Conservation (phyloP, 2,888 invertebrate species). For the Ormyrus labotus region DNA sequence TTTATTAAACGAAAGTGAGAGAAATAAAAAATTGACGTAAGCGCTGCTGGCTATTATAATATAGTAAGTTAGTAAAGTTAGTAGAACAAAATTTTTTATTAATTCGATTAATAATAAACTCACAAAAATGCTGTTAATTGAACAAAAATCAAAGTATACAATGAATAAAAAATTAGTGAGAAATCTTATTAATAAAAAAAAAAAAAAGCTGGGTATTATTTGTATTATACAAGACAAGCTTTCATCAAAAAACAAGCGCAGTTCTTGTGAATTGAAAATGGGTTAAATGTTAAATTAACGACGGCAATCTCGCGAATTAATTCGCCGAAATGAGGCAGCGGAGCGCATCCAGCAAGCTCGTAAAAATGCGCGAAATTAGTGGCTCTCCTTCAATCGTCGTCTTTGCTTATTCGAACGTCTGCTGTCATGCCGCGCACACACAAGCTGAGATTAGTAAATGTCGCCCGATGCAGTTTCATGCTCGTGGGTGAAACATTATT, state of each 20-base stretch:
- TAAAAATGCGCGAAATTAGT: slow-evolving; percentile 44
- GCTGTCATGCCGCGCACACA: slow-evolving; percentile 46
- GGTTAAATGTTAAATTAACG: slow-evolving; percentile 47
- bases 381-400: slow-evolving; percentile 14
- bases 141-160: slow-evolving; percentile 8
- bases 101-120: slow-evolving; percentile 26
- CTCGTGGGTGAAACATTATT: slow-evolving; percentile 54
- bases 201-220: not conserved
- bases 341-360: slow-evolving; percentile 24
- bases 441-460: slow-evolving; percentile 54
- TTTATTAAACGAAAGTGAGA: no score
- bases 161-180: not conserved
- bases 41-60: no score
- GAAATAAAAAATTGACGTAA: no score
- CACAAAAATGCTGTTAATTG: slow-evolving; percentile 28
- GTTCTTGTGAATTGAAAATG: slow-evolving; percentile 34
- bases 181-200: not conserved
- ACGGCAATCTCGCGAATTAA: slow-evolving; percentile 9
- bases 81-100: slow-evolving; percentile 7
- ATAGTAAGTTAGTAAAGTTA: slow-evolving; percentile 10
- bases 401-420: slow-evolving; percentile 1
- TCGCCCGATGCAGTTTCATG: slow-evolving; percentile 53
- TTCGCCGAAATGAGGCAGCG: slow-evolving; percentile 31
- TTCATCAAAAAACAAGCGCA: slow-evolving; percentile 31
- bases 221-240: slow-evolving; percentile 30